These are phyloP conservation scores for Hylaeus volcanicus DNA, from an alignment of 1,140 invertebrate species.

Conservation along the genomic window DNA sequence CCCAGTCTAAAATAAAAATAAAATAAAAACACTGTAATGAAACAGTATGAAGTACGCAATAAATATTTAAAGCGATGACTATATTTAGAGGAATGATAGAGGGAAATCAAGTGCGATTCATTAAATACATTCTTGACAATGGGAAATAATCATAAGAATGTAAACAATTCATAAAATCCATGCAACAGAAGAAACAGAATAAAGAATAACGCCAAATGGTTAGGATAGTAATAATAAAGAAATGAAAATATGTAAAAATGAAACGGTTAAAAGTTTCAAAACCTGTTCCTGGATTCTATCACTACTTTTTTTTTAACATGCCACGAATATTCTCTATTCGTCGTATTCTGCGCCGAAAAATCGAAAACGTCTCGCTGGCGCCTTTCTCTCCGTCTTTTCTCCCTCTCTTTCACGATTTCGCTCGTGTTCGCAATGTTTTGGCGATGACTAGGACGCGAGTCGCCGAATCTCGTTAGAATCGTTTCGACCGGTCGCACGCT, in stretches of 20 bases:
- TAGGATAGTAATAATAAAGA: background rate
- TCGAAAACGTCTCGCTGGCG: constrained; percentile 26
- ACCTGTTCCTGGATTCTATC: constrained; percentile 8
- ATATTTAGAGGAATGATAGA: too few relatives aligned
- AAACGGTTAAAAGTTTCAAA: background rate
- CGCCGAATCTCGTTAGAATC: constrained; percentile 12
- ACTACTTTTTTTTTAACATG: constrained; percentile 7
- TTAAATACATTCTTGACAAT: too few relatives aligned
- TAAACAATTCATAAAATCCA: too few relatives aligned
- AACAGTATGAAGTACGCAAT: too few relatives aligned
- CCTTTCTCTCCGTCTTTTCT: constrained; percentile 19
- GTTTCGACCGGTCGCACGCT: background rate
- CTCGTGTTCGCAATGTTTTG: constrained; percentile 48
- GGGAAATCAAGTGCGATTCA: too few relatives aligned
- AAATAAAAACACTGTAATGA: too few relatives aligned
- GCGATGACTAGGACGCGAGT: constrained; percentile 11
- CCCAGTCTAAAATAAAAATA: too few relatives aligned
- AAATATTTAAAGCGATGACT: too few relatives aligned
- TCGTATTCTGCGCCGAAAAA: constrained; percentile 7
- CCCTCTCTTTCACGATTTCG: constrained; percentile 6
- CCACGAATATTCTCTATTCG: constrained; percentile 13
- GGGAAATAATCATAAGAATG: too few relatives aligned
- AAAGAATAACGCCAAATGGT: too few relatives aligned
- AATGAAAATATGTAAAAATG: background rate
- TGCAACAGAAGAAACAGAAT: background rate